Base-by-base conservation (phyloP, 2,113 vertebrate genomes). In the Psammodynastes pulverulentus region DNA sequence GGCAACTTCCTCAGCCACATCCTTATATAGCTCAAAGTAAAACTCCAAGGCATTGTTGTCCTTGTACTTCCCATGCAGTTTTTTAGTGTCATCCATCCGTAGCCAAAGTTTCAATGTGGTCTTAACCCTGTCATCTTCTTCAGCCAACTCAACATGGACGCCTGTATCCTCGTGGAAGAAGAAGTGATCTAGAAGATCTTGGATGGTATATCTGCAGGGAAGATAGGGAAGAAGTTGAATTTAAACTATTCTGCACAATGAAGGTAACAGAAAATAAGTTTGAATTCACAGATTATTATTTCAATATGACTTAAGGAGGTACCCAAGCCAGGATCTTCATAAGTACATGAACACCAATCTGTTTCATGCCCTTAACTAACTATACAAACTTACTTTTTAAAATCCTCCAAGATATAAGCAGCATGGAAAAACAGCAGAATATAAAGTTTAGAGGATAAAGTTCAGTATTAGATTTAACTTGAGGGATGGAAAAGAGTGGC, bases 11-110 rank as follows among this genome's bases (percentile, higher is more conserved):
- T 99, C 99, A 0, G 99, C 98, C 26, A 99, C 98, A 0, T 99
- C 99, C 95, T 98, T 99, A 96, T 99, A 98, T 48, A 99, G 97
- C 94, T 99, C 99, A 0, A 99, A 99, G 86, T 98, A 97, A 96
- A 99, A 99, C 97, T 99, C 99, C 0, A 99, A 98, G 96, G 99
- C 99, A 0, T 99, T 99, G 97, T 99, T 99, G 97, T 99, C 99
- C 95, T 99, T 98, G 94, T 99, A 99, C 90, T 98, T 99, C 19
- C 99, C 99, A 0, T 98, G 98, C 21, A 99, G 98, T 85, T 99
- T 99, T 96, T 99, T 98, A 0, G 97, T 97, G 93, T 99, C 98
- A 0, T 99, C 99, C 98, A 99, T 98, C 90, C 99, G 98, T 92
- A 99, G 97, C 99, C 99, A 99, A 91, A 99, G 98, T 97, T 99